These are phyloP conservation scores for Oophaga sylvatica DNA, from an alignment of 2,797 vertebrate species.

Conservation along the genomic window DNA sequence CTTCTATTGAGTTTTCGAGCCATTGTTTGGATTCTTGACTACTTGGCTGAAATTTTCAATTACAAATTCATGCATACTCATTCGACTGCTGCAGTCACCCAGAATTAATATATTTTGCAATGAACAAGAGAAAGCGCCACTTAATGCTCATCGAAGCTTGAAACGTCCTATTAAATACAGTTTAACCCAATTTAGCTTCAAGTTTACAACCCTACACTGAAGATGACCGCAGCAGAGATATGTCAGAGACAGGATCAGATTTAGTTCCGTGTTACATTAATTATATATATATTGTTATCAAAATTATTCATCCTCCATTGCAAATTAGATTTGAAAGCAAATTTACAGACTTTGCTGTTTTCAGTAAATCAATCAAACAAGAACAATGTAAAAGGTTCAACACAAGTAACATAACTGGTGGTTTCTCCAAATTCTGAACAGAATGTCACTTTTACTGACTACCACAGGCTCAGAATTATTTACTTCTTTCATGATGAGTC, in stretches of 20 bases:
- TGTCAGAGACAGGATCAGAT: no score
- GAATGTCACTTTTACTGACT: no score
- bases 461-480: no score
- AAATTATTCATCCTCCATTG: no score
- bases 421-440: no score
- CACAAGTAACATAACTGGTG: no score
- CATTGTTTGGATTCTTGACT: constrained; percentile 25
- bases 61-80: constrained; percentile 37
- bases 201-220: neutral
- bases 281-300: neutral
- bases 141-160: constrained; percentile 26
- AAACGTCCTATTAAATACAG: constrained; percentile 26
- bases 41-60: constrained; percentile 24
- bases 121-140: constrained; percentile 31
- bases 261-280: neutral
- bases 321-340: no score
- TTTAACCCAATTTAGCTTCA: constrained; percentile 23
- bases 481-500: no score
- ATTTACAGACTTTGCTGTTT: no score
- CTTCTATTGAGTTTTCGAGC: constrained; percentile 14
- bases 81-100: constrained; percentile 20
- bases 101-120: constrained; percentile 43
- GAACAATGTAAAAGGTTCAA: no score
- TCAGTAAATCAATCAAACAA: no score
- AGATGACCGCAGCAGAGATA: constrained; percentile 5